Conservation (phyloP, 2,113 vertebrate genomes). For the Polyodon spathula region DNA sequence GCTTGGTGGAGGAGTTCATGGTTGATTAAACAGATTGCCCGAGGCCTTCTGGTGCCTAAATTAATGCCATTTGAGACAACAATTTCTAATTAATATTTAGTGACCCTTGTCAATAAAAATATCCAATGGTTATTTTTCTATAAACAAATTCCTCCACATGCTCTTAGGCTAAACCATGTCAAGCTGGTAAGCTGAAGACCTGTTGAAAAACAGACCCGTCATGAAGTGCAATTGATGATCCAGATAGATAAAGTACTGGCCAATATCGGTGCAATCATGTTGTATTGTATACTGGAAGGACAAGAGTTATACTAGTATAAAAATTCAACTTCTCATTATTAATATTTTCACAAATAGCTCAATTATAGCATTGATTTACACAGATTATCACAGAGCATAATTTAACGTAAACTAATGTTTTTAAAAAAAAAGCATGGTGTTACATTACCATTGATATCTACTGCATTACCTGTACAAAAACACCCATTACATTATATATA, state of each 20-base stretch:
- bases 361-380: too few species aligned
- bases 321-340: too few species aligned
- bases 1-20: too few species aligned
- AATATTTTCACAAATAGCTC: too few species aligned
- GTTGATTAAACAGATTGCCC: too few species aligned
- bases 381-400: too few species aligned
- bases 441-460: background rate
- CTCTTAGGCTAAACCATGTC: background rate
- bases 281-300: too few species aligned
- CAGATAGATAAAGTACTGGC: background rate
- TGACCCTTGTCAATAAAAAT: constrained; percentile 13
- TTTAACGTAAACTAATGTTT: too few species aligned
- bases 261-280: too few species aligned
- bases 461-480: background rate
- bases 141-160: constrained; percentile 4
- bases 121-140: constrained; percentile 4
- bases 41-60: too few species aligned
- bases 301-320: too few species aligned
- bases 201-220: background rate
- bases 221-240: background rate
- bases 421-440: too few species aligned
- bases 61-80: background rate
- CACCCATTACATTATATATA: background rate
- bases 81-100: constrained; percentile 12
- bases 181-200: background rate